Evolutionary conservation across 2,113 vertebrate species (phyloP).

Genomic region (Macrotus californicus): DNA sequence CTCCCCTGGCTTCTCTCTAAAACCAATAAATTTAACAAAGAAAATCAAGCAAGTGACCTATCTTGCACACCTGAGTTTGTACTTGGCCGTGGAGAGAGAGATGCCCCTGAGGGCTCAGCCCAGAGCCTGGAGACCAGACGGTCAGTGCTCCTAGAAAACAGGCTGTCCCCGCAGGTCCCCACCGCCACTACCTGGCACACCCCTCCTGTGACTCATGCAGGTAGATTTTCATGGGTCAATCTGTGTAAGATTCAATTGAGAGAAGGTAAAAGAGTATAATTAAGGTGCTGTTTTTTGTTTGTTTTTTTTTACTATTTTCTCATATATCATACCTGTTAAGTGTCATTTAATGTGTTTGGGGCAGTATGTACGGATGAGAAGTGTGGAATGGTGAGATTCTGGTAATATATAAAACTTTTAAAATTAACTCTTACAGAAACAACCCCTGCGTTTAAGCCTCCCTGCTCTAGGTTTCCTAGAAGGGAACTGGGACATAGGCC

Average conservation of each 20-base stretch:
- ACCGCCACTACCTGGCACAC: accelerated
- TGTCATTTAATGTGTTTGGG: not conserved
- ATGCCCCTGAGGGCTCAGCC: not conserved
- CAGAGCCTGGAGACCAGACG: not conserved
- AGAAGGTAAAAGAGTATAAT: not conserved
- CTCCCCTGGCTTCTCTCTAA: too few relatives aligned
- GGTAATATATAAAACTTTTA: not conserved
- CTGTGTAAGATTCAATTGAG: too few relatives aligned
- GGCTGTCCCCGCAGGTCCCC: accelerated
- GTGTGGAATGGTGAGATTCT: not conserved
- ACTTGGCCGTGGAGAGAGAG: not conserved
- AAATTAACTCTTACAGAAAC: not conserved
- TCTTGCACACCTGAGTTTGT: not conserved
- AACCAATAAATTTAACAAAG: too few relatives aligned
- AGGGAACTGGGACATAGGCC: not conserved
- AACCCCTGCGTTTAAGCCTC: not conserved
- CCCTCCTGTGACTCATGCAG: accelerated
- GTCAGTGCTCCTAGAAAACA: accelerated
- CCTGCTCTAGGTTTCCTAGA: not conserved
- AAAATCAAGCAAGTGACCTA: not conserved
- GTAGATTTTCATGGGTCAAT: not conserved
- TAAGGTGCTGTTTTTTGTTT: too few relatives aligned
- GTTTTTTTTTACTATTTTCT: not conserved
- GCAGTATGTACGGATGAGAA: not conserved
- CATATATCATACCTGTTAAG: not conserved